Percentiles rank a stretch among this genome's conserved stretches.
phyloP scores from a whole-genome alignment of 92 coral and sea anemone species.

The Porites divaricata region DNA sequence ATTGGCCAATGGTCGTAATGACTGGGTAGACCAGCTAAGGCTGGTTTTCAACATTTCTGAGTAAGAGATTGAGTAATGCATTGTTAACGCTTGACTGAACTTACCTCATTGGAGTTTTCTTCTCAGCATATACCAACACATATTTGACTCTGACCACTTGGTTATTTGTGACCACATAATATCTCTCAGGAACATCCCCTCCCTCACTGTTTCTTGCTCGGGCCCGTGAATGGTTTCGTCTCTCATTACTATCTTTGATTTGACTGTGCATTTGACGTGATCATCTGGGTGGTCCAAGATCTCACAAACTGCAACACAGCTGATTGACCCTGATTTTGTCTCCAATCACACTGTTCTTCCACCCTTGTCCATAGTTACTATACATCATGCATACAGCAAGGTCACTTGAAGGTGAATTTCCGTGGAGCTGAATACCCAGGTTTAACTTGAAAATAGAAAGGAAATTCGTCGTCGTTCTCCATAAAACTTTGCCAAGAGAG shows the following conservation, averaged over 20 bases:
- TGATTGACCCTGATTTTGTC: conserved; percentile 82
- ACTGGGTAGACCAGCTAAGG: no score
- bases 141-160: conserved; percentile 90
- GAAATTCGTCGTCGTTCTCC: no score
- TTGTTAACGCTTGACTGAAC: not conserved
- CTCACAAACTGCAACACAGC: conserved; percentile 95
- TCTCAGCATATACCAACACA: conserved; percentile 87
- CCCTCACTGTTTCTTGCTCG: conserved; percentile 95
- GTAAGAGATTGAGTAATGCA: no score
- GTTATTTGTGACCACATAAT: conserved; percentile 98
- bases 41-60: no score
- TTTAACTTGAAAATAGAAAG: no score
- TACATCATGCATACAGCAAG: conserved; percentile 89
- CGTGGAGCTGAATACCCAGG: no score
- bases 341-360: conserved; percentile 83
- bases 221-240: conserved; percentile 72
- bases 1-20: no score
- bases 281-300: conserved; percentile 96
- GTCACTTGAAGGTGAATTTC: no score
- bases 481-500: no score
- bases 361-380: conserved; percentile 87
- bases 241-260: conserved; percentile 42
- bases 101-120: conserved; percentile 31
- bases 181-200: conserved; percentile 97
- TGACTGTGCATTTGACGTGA: conserved; percentile 86